Base-by-base conservation (phyloP, 1,140 invertebrate genomes). In the Brachionus plicatilis region DNA sequence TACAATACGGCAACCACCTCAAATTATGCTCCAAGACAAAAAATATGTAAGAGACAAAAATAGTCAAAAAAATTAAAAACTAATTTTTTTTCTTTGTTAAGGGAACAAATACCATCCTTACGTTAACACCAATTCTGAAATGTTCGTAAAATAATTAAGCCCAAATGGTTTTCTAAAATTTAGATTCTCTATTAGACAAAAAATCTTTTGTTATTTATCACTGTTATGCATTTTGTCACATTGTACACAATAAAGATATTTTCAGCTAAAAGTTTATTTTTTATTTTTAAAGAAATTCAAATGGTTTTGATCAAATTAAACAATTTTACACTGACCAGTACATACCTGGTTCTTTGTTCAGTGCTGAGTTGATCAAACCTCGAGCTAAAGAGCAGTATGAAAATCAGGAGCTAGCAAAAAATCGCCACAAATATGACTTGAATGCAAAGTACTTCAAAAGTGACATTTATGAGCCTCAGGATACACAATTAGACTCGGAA, bases 41-140 rank as follows among this genome's bases (percentile, higher is more conserved):
- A 76, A 76, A 50, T 76, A 12, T 76, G 72, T 76, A 53, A 53
- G n/a, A n/a, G n/a, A 12, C 24, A 29, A 68, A 41, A 33, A 45
- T 0, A 9, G 4, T 17, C 8, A 17, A 1, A 17, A 20, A 43
- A 75, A 72, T 72, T 5, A 43, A 43, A 41, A 41, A 72, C 20
- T 72, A 45, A 41, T 1, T 1, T 20, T 45, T 29, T 76, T 76
- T 50, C 4, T 50, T 37, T 24, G 3, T 50, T 11, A 75, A 76
- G 72, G 72, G 72, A 50, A 76, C 45, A 76, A 76, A 20, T 50
- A 53, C 24, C 41, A 76, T 76, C 72, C 72, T 1, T 76, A 76
- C 27, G 47, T 20, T 14, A 76, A 7, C 27, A 47, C 11, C 2
- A 47, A 76, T 27, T 43, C 41, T 20, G 72, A 76, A 76, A 76